Evolutionary conservation across 1,140 invertebrate genomes (phyloP).

Genomic region (Drosophila ironensis): DNA sequence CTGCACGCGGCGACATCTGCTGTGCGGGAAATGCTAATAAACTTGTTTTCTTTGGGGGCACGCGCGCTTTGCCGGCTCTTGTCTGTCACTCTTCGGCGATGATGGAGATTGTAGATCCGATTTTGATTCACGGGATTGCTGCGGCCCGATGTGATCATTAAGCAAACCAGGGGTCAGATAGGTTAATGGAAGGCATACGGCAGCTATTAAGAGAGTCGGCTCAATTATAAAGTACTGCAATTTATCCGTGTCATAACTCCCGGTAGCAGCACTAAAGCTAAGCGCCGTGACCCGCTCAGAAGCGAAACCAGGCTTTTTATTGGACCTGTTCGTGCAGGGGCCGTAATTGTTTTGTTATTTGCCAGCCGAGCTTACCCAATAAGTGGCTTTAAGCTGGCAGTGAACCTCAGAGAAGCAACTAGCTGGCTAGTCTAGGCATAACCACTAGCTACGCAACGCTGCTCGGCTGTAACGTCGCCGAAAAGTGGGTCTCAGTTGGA

Average conservation of each 20-base stretch:
- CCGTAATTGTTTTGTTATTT: constrained; percentile 9
- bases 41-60: constrained; percentile 24
- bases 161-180: not conserved
- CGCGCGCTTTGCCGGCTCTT: not conserved
- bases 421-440: constrained; percentile 26
- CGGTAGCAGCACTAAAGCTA: not conserved
- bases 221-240: not conserved
- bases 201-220: not conserved
- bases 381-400: constrained; percentile 15
- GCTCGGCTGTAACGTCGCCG: not conserved
- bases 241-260: constrained; percentile 4
- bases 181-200: not conserved
- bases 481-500: constrained; percentile 37
- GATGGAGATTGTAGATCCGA: not conserved
- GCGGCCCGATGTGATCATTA: too few species aligned
- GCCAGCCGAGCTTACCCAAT: constrained; percentile 20
- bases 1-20: constrained; percentile 2
- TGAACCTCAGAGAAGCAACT: constrained; percentile 25
- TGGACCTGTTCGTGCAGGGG: constrained; percentile 7
- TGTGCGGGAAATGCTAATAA: constrained; percentile 39
- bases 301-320: constrained; percentile 23
- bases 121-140: not conserved
- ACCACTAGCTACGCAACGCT: constrained; percentile 22
- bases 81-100: constrained; percentile 1
- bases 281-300: constrained; percentile 27